These are phyloP conservation scores for Camponotus floridanus DNA, from an alignment of 1,140 invertebrate genomes.

Conservation along the genomic window DNA sequence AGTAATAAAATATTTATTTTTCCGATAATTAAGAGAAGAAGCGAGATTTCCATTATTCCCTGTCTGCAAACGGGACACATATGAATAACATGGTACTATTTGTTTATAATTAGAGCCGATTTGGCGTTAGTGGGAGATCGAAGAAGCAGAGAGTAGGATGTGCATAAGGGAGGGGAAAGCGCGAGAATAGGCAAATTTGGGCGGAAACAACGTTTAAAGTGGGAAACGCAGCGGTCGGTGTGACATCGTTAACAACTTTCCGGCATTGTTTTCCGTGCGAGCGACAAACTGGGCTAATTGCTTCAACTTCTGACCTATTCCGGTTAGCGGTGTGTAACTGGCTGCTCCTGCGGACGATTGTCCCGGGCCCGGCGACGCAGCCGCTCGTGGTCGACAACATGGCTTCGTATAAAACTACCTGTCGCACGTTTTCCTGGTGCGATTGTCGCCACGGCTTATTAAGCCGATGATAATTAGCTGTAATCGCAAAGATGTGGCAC, in stretches of 20 bases:
- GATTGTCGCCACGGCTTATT: conserved; percentile 74
- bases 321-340: conserved; percentile 70
- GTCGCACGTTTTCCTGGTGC: conserved; percentile 41
- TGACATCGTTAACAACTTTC: conserved; percentile 81
- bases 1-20: conserved; percentile 31
- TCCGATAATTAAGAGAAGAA: background rate
- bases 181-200: conserved; percentile 65
- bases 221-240: conserved; percentile 64
- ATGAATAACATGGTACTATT: conserved; percentile 58
- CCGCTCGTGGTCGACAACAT: conserved; percentile 33
- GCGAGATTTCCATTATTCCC: conserved; percentile 6
- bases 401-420: conserved; percentile 58
- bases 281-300: conserved; percentile 82
- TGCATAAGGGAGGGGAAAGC: background rate
- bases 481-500: conserved; percentile 68
- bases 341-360: conserved; percentile 70
- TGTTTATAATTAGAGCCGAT: conserved; percentile 74
- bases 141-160: background rate
- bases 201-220: conserved; percentile 75
- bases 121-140: conserved; percentile 1
- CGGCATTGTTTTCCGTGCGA: conserved; percentile 79
- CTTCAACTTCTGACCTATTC: conserved; percentile 80
- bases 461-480: conserved; percentile 71
- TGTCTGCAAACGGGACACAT: conserved; percentile 4
- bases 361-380: conserved; percentile 44